A percentile compares a stretch with the other conserved stretches of the same genome.
These are phyloP conservation scores for Botrylloides violaceus DNA, from an alignment of 23 tunicate genomes.

Conservation along the genomic window DNA sequence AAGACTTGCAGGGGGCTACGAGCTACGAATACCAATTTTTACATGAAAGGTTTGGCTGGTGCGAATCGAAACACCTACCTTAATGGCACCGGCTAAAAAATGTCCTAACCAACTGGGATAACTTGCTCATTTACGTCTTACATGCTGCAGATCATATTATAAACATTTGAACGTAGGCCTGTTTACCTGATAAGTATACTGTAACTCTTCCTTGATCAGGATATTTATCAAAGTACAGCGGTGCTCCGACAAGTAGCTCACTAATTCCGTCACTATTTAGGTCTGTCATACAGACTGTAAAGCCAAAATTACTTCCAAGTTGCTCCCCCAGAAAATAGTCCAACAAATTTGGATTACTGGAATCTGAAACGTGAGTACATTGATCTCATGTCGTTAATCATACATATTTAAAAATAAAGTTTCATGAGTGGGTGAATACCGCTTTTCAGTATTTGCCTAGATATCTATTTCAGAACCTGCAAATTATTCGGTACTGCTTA, in stretches of 20 bases:
- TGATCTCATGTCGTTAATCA: neutral
- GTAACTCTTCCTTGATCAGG: constrained; percentile 54
- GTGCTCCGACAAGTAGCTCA: constrained; percentile 62
- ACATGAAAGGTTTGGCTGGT: too few relatives aligned
- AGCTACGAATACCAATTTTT: too few relatives aligned
- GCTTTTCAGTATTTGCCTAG: too few relatives aligned
- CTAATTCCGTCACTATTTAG: constrained; percentile 51
- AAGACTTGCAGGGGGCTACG: too few relatives aligned
- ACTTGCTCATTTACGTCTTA: too few relatives aligned
- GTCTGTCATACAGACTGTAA: constrained; percentile 36
- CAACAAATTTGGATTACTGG: constrained; percentile 1
- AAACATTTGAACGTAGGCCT: too few relatives aligned
- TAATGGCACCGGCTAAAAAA: too few relatives aligned
- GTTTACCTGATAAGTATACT: constrained; percentile 40
- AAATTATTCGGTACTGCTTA: too few relatives aligned
- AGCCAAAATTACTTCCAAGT: constrained; percentile 65
- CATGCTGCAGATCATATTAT: too few relatives aligned
- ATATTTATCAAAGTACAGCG: constrained; percentile 37
- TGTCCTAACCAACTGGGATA: too few relatives aligned
- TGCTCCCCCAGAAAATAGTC: constrained; percentile 25
- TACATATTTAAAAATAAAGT: neutral
- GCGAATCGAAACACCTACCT: too few relatives aligned
- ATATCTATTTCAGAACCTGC: neutral
- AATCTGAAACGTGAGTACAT: neutral
- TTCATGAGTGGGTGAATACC: neutral